These are phyloP conservation scores for Ylistrum balloti DNA, from an alignment of 1,140 invertebrate genomes.

Conservation along the genomic window DNA sequence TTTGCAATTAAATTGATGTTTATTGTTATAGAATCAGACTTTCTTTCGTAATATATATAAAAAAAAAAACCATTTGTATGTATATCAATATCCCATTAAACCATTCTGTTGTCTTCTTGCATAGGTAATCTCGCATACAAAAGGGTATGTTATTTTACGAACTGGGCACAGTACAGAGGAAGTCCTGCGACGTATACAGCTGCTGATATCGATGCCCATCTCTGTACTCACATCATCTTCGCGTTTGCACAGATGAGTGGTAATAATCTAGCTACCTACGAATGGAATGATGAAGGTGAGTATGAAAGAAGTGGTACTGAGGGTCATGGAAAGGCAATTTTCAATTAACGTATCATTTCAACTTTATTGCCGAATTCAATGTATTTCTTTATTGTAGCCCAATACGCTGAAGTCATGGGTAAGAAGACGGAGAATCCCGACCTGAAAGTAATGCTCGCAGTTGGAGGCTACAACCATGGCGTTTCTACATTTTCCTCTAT, in stretches of 20 bases:
- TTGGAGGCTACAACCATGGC: constrained; percentile 98
- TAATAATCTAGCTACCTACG: constrained; percentile 69
- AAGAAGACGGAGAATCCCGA: constrained; percentile 94
- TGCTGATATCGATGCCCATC: constrained; percentile 86
- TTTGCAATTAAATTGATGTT: no score
- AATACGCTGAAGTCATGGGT: not conserved
- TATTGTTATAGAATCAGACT: no score
- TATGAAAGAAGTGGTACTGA: no score
- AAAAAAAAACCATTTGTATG: no score
- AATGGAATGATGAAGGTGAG: constrained; percentile 62
- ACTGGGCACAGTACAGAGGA: constrained; percentile 71
- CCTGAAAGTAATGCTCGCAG: constrained; percentile 94
- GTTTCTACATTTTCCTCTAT: constrained; percentile 86
- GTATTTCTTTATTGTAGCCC: not conserved
- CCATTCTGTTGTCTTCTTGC: no score
- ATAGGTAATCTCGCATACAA: not conserved
- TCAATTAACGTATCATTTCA: no score
- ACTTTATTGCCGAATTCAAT: not conserved
- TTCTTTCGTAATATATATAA: no score
- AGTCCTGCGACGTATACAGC: constrained; percentile 83
- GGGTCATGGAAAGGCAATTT: no score
- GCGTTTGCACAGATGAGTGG: constrained; percentile 88
- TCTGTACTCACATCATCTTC: constrained; percentile 92
- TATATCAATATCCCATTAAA: no score
- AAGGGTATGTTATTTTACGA: constrained; percentile 74